Base-by-base conservation (phyloP, 1,140 invertebrate species). In the Cotesia chilonis region DNA sequence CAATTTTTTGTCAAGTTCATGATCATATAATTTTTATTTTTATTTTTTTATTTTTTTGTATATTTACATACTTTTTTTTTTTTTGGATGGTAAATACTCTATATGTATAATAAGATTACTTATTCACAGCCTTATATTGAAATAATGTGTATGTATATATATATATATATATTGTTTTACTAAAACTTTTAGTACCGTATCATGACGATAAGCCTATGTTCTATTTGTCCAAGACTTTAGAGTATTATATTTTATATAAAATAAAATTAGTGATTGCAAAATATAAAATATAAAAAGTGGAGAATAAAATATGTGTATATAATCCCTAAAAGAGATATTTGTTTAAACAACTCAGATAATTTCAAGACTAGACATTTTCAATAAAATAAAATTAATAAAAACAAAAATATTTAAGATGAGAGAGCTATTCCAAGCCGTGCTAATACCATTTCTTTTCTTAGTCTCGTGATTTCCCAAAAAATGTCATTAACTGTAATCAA, bases 371-470 rank as follows among this genome's bases (percentile, higher is more conserved):
- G 80, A 80, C 67, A 61, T 37, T 61, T n/a, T 41, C 10, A 41
- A 41, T 69, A 54, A 14, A 64, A 69, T 60, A 54, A 41, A 70
- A 17, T 28, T 28, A 28, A 28, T 38, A 52, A 61, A 57, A 73
- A 73, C 74, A 72, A 73, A 71, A 57, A 72, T 68, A 68, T 73
- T 65, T 81, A 86, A 57, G 83, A 80, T 55, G 87, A 85, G 38
- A 87, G 70, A 64, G 86, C 78, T 36, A 91, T 79, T 41, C 94
- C 93, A 54, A 95, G 86, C 75, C 92, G 88, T 54, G 93, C 92
- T 38, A 94, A 84, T 38, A 91, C 89, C 90, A 95, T 95, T 85
- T 93, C 91, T 80, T 92, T 92, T 55, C 93, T 84, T 66, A 94
- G 85, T 75, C 90, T 87, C 17, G 90, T 89, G 66, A 95, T 90